Conservation (phyloP, 64 coral and sea anemone species). For the Montipora foliosa region DNA sequence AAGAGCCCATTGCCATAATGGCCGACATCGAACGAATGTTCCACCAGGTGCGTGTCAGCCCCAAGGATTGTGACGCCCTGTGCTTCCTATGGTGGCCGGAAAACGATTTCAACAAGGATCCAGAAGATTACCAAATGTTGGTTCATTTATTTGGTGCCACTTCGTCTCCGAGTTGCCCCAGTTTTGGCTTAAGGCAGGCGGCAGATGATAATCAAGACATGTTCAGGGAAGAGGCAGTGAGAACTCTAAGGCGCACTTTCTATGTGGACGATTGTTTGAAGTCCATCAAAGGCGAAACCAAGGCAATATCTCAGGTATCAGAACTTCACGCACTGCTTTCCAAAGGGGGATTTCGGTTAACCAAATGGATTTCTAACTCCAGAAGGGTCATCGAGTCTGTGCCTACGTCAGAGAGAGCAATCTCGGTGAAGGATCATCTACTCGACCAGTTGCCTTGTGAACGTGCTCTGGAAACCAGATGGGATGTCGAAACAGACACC, state of each 20-base stretch:
- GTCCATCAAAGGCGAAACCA: not conserved
- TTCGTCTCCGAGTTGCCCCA: constrained; percentile 46
- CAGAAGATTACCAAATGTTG: constrained; percentile 46
- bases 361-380: constrained; percentile 25
- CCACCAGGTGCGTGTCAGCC: constrained; percentile 44
- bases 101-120: constrained; percentile 9
- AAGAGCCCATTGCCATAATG: constrained; percentile 19
- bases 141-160: constrained; percentile 55
- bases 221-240: not conserved
- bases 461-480: constrained; percentile 17
- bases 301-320: not conserved
- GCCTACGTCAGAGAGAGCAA: constrained; percentile 3
- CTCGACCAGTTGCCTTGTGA: constrained; percentile 25
- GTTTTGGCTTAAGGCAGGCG: constrained; percentile 39
- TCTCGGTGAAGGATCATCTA: not conserved
- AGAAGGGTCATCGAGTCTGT: not conserved
- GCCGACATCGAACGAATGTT: constrained; percentile 61
- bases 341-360: constrained; percentile 8
- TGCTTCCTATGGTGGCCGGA: constrained; percentile 64
- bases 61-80: constrained; percentile 32
- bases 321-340: not conserved
- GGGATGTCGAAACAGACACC: constrained; percentile 16
- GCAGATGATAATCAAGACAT: constrained; percentile 9
- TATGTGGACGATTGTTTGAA: constrained; percentile 35
- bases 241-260: not conserved